Percentiles rank a stretch among this genome's conserved stretches.
phyloP scores from a whole-genome alignment of 2,113 vertebrate genomes.

The Polypterus senegalus region DNA sequence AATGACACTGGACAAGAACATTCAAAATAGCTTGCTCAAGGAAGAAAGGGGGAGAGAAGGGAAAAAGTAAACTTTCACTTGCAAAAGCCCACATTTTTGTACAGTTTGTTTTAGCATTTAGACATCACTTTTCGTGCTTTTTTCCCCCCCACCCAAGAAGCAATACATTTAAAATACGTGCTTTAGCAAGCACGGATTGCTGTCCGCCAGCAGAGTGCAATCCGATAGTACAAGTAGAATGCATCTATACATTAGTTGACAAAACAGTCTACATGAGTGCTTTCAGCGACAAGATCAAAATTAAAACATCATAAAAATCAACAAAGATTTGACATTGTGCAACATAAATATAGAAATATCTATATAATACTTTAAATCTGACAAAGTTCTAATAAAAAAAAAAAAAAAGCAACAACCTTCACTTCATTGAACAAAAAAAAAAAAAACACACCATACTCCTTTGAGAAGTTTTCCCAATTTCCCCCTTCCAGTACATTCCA shows the following conservation, averaged over 20 bases:
- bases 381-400: constrained; percentile 35
- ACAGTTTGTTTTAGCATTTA: constrained; percentile 86
- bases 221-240: constrained; percentile 53
- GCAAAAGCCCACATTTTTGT: constrained; percentile 58
- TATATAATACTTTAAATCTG: constrained; percentile 77
- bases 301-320: constrained; percentile 28
- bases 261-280: constrained; percentile 19
- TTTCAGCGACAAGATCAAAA: constrained; percentile 14
- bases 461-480: too few species aligned
- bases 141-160: constrained; percentile 63
- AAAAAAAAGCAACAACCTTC: too few species aligned
- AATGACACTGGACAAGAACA: constrained; percentile 85
- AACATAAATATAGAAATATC: constrained; percentile 59
- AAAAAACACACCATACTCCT: too few species aligned
- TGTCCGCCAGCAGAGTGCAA: constrained; percentile 94
- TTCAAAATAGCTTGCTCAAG: constrained; percentile 37
- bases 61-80: constrained; percentile 96
- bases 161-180: constrained; percentile 88
- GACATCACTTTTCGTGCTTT: constrained; percentile 79
- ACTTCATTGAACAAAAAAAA: too few species aligned
- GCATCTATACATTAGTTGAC: constrained; percentile 31
- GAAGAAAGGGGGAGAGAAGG: constrained; percentile 44
- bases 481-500: too few species aligned
- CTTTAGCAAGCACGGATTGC: constrained; percentile 70
- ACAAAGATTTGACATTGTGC: constrained; percentile 29